A percentile compares a stretch with the other conserved stretches of the same genome.
Conservation (phyloP, 2,797 vertebrate species). For the Alectoris magna region DNA sequence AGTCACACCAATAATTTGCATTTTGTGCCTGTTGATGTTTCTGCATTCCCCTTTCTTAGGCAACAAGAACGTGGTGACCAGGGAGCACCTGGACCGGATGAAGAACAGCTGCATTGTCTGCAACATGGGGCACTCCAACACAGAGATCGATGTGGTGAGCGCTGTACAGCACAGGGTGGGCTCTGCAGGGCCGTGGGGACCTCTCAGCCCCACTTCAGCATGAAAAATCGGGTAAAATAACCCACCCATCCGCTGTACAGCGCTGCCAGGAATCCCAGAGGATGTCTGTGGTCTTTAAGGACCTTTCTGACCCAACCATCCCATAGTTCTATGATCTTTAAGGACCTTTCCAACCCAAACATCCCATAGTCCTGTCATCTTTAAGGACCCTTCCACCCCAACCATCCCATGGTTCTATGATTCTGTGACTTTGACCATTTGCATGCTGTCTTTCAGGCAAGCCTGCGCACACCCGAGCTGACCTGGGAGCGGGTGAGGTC, state of each 20-base stretch:
- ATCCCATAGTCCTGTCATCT: too few species aligned
- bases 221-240: background rate
- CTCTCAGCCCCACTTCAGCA: too few species aligned
- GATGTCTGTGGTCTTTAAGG: too few species aligned
- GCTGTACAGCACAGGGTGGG: fast-evolving
- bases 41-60: slow-evolving; percentile 75
- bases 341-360: too few species aligned
- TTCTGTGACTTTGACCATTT: background rate
- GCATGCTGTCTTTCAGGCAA: slow-evolving; percentile 81
- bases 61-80: slow-evolving; percentile 96
- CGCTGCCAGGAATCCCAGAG: too few species aligned
- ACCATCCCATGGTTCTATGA: too few species aligned
- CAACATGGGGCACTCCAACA: slow-evolving; percentile 99
- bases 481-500: slow-evolving; percentile 98
- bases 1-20: fast-evolving
- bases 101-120: slow-evolving; percentile 98
- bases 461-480: slow-evolving; percentile 93
- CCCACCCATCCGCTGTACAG: background rate
- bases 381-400: too few species aligned
- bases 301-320: too few species aligned
- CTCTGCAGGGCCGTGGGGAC: fast-evolving
- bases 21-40: background rate
- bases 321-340: too few species aligned
- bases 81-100: slow-evolving; percentile 96
- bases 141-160: slow-evolving; percentile 97